Conservation (phyloP, 2,888 invertebrate species). For the Augiades crinisus region DNA sequence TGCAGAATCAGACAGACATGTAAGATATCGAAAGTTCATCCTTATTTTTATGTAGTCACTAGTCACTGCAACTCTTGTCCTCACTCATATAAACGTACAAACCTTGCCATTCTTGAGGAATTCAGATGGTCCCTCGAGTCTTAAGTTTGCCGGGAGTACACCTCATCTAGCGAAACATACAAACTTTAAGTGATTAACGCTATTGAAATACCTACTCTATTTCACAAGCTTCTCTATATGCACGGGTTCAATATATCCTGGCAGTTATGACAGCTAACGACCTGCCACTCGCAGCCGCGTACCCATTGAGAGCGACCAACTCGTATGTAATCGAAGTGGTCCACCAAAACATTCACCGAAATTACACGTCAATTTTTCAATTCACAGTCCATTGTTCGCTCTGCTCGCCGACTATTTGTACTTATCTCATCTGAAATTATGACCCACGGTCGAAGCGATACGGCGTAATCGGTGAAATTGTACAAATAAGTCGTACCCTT, state of each 20-base stretch:
- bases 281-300: conserved; percentile 12
- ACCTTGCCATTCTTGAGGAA: too few relatives aligned
- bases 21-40: too few relatives aligned
- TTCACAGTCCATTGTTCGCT: conserved; percentile 57
- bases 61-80: too few relatives aligned
- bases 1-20: too few relatives aligned
- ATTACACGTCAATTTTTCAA: conserved; percentile 58
- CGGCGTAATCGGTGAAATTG: conserved; percentile 54
- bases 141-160: too few relatives aligned
- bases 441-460: conserved; percentile 44
- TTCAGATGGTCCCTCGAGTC: too few relatives aligned
- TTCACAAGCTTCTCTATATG: not conserved
- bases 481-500: conserved; percentile 37
- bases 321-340: conserved; percentile 34
- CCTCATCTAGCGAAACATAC: too few relatives aligned
- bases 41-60: too few relatives aligned
- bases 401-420: conserved; percentile 43
- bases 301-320: conserved; percentile 43
- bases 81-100: too few relatives aligned
- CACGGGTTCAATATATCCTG: conserved; percentile 1
- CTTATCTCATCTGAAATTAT: conserved; percentile 61
- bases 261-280: conserved; percentile 4
- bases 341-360: conserved; percentile 36
- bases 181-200: too few relatives aligned
- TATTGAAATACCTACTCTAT: too few relatives aligned